phyloP scores from a whole-genome alignment of 2,797 vertebrate genomes.

The Acipenser oxyrinchus region DNA sequence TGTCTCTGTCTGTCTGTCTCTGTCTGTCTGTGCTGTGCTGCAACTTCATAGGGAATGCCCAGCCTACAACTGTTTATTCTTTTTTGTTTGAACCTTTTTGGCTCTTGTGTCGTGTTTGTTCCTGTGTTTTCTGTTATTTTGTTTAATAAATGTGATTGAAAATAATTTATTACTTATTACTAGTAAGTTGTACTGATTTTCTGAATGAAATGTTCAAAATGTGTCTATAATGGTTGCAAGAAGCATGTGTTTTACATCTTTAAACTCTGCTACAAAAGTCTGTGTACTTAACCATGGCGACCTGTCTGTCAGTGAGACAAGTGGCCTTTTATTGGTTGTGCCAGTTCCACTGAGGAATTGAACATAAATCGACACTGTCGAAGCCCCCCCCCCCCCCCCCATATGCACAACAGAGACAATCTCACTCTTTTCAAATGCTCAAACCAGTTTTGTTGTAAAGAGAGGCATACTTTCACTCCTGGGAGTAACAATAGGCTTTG shows the following conservation, averaged over 20 bases:
- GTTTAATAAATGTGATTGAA: no score
- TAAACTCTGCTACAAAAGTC: constrained; percentile 38
- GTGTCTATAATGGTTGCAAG: no score
- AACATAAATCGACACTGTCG: background rate
- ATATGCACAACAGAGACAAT: background rate
- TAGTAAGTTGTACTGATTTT: no score
- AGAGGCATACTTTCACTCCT: constrained; percentile 39
- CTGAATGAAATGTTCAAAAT: no score
- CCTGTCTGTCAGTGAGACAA: constrained; percentile 47
- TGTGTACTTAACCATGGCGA: constrained; percentile 37
- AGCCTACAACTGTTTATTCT: no score
- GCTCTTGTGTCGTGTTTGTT: no score
- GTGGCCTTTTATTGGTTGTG: constrained; percentile 46
- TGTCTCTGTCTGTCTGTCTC: background rate
- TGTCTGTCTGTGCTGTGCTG: background rate
- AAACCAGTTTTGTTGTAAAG: constrained; percentile 7
- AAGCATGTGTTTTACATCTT: no score
- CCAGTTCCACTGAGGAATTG: background rate
- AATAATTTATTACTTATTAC: no score
- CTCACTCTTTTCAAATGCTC: background rate
- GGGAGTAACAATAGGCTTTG: constrained; percentile 73
- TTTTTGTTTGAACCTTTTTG: no score
- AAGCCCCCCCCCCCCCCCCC: background rate
- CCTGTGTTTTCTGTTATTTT: no score
- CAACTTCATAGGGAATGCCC: no score